Conservation (phyloP, 2,113 vertebrate genomes). For the Pseudorasbora parva region DNA sequence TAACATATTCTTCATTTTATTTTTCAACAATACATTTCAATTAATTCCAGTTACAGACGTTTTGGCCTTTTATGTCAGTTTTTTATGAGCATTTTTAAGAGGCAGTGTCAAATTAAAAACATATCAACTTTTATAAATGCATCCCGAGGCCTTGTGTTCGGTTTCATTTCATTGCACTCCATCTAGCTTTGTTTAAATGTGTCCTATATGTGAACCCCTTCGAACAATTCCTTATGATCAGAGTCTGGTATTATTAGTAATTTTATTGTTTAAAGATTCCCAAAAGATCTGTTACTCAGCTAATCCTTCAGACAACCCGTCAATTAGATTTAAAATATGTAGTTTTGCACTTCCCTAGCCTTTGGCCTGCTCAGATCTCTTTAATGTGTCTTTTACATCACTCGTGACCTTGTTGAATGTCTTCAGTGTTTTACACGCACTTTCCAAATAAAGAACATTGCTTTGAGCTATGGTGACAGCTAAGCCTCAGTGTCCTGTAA, state of each 20-base stretch:
- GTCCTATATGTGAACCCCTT: too few species aligned
- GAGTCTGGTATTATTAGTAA: too few species aligned
- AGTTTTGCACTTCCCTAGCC: not conserved
- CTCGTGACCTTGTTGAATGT: not conserved
- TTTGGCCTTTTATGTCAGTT: not conserved
- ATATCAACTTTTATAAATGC: not conserved
- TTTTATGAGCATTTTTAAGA: not conserved
- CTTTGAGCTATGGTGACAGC: slow-evolving; percentile 3
- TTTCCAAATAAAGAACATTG: slow-evolving; percentile 14
- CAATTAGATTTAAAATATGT: not conserved
- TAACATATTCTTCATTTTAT: not conserved
- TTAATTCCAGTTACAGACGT: not conserved
- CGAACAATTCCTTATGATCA: too few species aligned
- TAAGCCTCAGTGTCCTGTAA: slow-evolving; percentile 21
- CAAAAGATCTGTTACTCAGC: not conserved
- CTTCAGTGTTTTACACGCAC: not conserved
- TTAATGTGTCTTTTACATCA: slow-evolving; percentile 6
- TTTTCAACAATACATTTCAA: not conserved
- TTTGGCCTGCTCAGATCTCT: slow-evolving; percentile 18
- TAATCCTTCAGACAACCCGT: not conserved
- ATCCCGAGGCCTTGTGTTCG: not conserved
- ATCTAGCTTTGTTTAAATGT: not conserved
- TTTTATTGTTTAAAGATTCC: too few species aligned
- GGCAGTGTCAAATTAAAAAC: not conserved
- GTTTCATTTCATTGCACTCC: not conserved